A percentile compares a stretch with the other conserved stretches of the same genome.
Conservation (phyloP, 2,113 vertebrate genomes). For the Lepidothrix coronata region DNA sequence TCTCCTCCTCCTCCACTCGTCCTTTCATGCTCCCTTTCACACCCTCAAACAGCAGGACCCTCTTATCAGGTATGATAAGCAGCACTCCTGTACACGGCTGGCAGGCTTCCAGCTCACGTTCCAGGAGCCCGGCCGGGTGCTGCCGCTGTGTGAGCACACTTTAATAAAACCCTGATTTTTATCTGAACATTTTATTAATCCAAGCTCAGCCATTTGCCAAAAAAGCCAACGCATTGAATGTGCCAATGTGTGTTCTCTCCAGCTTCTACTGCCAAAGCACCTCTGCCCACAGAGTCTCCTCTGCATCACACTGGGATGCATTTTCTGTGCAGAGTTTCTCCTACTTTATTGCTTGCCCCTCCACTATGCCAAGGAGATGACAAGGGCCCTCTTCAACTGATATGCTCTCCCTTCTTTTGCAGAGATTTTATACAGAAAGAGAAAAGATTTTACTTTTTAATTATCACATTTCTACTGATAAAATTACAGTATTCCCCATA, state of each 20-base stretch:
- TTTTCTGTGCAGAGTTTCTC: background rate
- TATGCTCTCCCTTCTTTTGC: background rate
- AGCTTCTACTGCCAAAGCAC: background rate
- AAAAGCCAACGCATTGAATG: slow-evolving; percentile 10
- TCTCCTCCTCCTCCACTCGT: background rate
- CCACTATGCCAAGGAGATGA: background rate
- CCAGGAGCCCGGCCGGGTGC: background rate
- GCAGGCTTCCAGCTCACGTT: slow-evolving; percentile 44
- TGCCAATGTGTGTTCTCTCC: background rate
- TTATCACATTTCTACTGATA: background rate
- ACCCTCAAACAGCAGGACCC: background rate
- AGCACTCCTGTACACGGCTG: background rate
- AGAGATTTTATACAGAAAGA: background rate
- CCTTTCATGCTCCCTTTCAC: background rate
- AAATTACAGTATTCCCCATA: background rate
- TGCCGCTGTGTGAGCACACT: slow-evolving; percentile 14
- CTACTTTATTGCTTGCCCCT: background rate
- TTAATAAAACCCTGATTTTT: slow-evolving; percentile 62
- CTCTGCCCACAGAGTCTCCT: slow-evolving; percentile 8
- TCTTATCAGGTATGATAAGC: slow-evolving; percentile 55
- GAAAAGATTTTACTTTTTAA: background rate
- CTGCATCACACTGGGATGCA: background rate
- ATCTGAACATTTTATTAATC: slow-evolving; percentile 69
- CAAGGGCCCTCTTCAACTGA: background rate
- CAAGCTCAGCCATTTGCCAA: slow-evolving; percentile 37